Conservation (phyloP, 2,888 invertebrate genomes). For the Drosophila eohydei region DNA sequence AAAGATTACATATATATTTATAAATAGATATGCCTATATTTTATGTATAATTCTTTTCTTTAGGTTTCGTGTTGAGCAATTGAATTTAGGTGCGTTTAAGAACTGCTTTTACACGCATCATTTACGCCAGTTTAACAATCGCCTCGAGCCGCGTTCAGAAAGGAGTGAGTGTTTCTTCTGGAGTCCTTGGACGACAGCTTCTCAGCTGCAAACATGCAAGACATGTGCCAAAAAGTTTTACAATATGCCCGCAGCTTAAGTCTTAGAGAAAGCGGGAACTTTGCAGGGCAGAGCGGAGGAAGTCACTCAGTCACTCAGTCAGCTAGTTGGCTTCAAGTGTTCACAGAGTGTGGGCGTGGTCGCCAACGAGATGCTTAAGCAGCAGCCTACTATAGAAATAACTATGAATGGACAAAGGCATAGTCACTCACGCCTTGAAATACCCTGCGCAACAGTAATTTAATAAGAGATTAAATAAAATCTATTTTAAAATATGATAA, state of each 20-base stretch:
- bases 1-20: neutral
- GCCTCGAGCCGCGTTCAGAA: slow-evolving; percentile 50
- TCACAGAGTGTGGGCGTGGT: slow-evolving; percentile 26
- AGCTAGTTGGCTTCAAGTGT: slow-evolving; percentile 27
- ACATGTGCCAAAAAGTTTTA: slow-evolving; percentile 80
- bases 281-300: neutral
- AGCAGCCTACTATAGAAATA: slow-evolving; percentile 31
- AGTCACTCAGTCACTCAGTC: slow-evolving; percentile 41
- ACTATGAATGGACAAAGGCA: neutral
- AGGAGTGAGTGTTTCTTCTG: slow-evolving; percentile 37
- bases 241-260: slow-evolving; percentile 72
- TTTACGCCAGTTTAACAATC: slow-evolving; percentile 58
- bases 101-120: slow-evolving; percentile 36
- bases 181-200: slow-evolving; percentile 44
- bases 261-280: slow-evolving; percentile 20
- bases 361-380: slow-evolving; percentile 25
- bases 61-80: slow-evolving; percentile 16
- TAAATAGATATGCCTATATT: neutral
- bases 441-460: neutral
- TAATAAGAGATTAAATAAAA: neutral
- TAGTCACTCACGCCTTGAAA: neutral
- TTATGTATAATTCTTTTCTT: neutral
- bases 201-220: slow-evolving; percentile 69
- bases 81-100: slow-evolving; percentile 36
- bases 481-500: neutral